These are phyloP conservation scores for Ophion slaviceki DNA, from an alignment of 2,888 invertebrate genomes.

Conservation along the genomic window DNA sequence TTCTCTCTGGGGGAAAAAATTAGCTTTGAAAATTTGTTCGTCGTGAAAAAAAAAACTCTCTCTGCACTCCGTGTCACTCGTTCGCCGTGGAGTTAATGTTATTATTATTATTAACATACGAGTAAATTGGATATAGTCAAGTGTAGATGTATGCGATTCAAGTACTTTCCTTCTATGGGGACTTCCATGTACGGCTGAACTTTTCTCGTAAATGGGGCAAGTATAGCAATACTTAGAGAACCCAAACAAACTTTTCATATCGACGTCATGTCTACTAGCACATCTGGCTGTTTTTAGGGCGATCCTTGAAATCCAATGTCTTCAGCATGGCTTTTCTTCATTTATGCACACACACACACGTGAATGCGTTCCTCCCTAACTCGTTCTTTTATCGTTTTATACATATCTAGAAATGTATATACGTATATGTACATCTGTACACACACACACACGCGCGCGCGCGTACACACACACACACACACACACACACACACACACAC, in stretches of 20 bases:
- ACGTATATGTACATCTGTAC: no score
- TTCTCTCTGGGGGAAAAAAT: slow-evolving; percentile 12
- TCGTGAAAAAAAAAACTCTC: slow-evolving; percentile 9
- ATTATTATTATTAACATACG: slow-evolving; percentile 59
- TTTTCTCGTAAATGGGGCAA: neutral
- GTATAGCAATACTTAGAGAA: neutral
- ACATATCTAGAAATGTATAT: no score
- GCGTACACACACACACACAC: no score
- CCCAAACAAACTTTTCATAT: neutral
- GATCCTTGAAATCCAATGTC: neutral
- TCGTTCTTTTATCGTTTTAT: no score
- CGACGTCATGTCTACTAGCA: neutral
- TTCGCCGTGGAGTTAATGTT: slow-evolving; percentile 16
- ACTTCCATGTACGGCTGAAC: neutral
- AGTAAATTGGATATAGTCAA: slow-evolving; percentile 48
- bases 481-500: no score
- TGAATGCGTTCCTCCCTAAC: no score
- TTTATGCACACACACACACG: no score
- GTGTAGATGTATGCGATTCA: slow-evolving; percentile 2
- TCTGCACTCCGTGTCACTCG: neutral
- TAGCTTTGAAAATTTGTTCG: slow-evolving; percentile 42
- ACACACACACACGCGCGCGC: no score
- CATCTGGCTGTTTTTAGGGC: no score
- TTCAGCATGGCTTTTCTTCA: neutral
- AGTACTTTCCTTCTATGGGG: neutral